Conservation (phyloP, 1,140 invertebrate genomes). For the Oppia nitens region DNA sequence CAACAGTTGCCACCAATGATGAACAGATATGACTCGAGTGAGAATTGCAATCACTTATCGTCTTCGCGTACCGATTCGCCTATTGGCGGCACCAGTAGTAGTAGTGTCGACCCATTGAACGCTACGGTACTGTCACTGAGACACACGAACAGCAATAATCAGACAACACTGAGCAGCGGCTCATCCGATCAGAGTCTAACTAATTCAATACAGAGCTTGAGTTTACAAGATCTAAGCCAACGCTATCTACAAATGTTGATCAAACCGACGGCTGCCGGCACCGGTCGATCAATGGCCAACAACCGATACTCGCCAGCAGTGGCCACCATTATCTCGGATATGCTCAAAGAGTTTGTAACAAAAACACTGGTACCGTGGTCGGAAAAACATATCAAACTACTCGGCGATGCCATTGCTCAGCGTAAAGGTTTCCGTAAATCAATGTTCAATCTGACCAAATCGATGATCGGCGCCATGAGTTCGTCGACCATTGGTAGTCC, state of each 20-base stretch:
- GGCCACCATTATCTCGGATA: background rate
- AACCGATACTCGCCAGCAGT: background rate
- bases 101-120: background rate
- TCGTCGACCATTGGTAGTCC: constrained; percentile 4
- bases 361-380: constrained; percentile 17
- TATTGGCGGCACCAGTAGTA: background rate
- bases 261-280: background rate
- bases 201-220: background rate
- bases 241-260: background rate
- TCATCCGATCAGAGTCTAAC: background rate
- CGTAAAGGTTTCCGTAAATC: constrained; percentile 15
- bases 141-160: background rate
- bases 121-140: background rate
- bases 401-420: constrained; percentile 12
- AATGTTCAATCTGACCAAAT: constrained; percentile 17
- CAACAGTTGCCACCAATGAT: no score
- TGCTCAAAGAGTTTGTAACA: constrained; percentile 11
- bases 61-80: no score
- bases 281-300: background rate
- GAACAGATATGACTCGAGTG: background rate
- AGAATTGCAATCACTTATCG: background rate
- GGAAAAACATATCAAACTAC: constrained; percentile 14
- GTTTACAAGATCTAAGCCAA: background rate
- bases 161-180: background rate
- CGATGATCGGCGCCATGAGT: constrained; percentile 12